Evolutionary conservation across 2,888 invertebrate genomes (phyloP).

Genomic region (Lomographa bimaculata): DNA sequence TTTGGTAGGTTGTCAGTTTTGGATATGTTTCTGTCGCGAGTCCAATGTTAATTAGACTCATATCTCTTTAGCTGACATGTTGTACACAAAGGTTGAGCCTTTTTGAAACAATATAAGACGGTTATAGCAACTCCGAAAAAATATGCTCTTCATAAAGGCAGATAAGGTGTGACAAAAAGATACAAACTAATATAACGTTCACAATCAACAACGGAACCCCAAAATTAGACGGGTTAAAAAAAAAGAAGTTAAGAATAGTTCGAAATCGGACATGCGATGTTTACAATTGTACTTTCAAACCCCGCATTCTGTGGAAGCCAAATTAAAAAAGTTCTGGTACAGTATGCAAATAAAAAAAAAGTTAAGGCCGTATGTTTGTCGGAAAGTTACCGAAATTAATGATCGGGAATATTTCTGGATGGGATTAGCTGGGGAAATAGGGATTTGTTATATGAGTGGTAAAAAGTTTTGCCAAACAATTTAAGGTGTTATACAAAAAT

Average conservation of each 20-base stretch:
- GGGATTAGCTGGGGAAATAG: conserved; percentile 20
- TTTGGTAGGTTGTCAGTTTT: too few species aligned
- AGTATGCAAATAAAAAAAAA: conserved; percentile 50
- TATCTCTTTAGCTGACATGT: too few species aligned
- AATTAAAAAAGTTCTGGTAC: conserved; percentile 71
- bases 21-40: too few species aligned
- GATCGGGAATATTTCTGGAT: conserved; percentile 33
- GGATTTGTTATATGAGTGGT: conserved; percentile 4
- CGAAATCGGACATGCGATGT: conserved; percentile 23
- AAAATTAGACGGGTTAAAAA: conserved; percentile 13
- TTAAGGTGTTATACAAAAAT: too few species aligned
- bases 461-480: too few species aligned
- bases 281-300: conserved; percentile 20
- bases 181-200: too few species aligned
- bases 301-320: conserved; percentile 36
- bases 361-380: conserved; percentile 28
- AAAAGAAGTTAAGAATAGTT: conserved; percentile 17
- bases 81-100: too few species aligned
- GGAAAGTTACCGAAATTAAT: conserved; percentile 32
- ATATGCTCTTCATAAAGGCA: too few species aligned
- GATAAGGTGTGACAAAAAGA: too few species aligned
- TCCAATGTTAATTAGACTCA: too few species aligned
- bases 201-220: conserved; percentile 5
- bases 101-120: not conserved
- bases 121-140: conserved; percentile 1